phyloP scores from a whole-genome alignment of 2,797 vertebrate genomes.

The Crocodylus rhombifer region DNA sequence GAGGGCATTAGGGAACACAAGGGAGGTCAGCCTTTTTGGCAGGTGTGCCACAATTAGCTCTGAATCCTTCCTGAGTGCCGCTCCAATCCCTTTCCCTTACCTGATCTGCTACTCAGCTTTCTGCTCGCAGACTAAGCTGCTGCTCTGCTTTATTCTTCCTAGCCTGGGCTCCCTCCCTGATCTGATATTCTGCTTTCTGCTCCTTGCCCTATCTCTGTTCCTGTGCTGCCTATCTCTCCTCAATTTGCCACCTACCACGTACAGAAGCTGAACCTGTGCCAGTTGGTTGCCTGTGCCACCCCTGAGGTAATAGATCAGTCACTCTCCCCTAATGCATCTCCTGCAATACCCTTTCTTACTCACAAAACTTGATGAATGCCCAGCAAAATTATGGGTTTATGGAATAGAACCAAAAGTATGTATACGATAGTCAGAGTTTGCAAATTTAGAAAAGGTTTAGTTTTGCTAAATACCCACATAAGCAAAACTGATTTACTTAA shows the following conservation, averaged over 20 bases:
- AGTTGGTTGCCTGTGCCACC: background rate
- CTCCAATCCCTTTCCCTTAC: background rate
- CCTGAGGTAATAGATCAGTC: background rate
- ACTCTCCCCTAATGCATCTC: background rate
- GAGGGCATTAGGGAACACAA: background rate
- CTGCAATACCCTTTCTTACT: background rate
- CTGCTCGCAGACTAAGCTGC: too few relatives aligned
- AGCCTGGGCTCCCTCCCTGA: too few relatives aligned
- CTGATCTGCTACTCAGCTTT: background rate
- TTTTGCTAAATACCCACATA: conserved; percentile 53
- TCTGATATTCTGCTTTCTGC: too few relatives aligned
- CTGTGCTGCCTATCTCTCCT: too few relatives aligned
- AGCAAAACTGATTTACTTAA: conserved; percentile 34
- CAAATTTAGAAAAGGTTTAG: conserved; percentile 62
- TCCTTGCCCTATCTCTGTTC: too few relatives aligned
- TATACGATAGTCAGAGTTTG: conserved; percentile 31
- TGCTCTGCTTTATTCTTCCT: too few relatives aligned
- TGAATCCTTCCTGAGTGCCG: background rate
- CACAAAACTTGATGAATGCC: background rate
- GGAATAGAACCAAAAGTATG: conserved; percentile 47
- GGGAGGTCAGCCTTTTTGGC: background rate
- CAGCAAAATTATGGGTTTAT: conserved; percentile 21
- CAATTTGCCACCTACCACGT: too few relatives aligned
- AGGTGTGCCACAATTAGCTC: background rate
- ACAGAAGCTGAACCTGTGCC: too few relatives aligned